phyloP scores from a whole-genome alignment of 1,140 invertebrate species.

The Drosophila sechellia region DNA sequence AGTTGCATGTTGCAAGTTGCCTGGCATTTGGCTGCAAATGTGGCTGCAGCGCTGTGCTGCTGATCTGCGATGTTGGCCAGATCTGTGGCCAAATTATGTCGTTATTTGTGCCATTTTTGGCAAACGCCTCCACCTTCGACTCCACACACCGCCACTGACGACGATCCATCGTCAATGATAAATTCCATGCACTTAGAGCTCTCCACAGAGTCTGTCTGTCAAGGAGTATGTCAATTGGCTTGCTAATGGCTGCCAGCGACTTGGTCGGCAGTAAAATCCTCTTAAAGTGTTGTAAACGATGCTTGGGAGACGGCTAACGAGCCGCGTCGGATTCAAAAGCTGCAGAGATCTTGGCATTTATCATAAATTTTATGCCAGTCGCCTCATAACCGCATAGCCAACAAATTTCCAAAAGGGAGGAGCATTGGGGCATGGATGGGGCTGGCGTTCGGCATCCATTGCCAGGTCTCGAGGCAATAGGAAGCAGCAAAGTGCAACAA shows the following conservation, averaged over 20 bases:
- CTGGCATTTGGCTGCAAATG: slow-evolving; percentile 42
- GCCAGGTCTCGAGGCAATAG: slow-evolving; percentile 56
- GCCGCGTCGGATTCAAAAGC: slow-evolving; percentile 36
- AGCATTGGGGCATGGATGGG: neutral
- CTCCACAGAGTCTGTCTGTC: slow-evolving; percentile 52
- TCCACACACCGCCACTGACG: neutral
- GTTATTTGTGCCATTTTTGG: slow-evolving; percentile 82
- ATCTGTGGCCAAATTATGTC: slow-evolving; percentile 75
- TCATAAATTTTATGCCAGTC: slow-evolving; percentile 61
- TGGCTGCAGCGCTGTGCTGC: slow-evolving; percentile 19
- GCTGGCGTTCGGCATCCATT: slow-evolving; percentile 5
- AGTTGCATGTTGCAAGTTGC: slow-evolving; percentile 21
- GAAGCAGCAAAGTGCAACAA: slow-evolving; percentile 81
- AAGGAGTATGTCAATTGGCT: slow-evolving; percentile 78
- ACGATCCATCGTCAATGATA: slow-evolving; percentile 67
- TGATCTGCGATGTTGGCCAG: slow-evolving; percentile 52
- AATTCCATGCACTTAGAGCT: slow-evolving; percentile 71
- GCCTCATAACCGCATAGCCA: slow-evolving; percentile 52
- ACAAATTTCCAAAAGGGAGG: slow-evolving; percentile 10
- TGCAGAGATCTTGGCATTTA: slow-evolving; percentile 55
- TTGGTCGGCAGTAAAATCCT: slow-evolving; percentile 44
- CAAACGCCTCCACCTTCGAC: slow-evolving; percentile 32
- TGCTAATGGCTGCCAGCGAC: slow-evolving; percentile 72
- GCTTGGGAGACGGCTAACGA: slow-evolving; percentile 67
- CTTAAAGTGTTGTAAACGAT: slow-evolving; percentile 79